Evolutionary conservation across 2,113 vertebrate species (phyloP).

Genomic region (Ellobius talpinus): DNA sequence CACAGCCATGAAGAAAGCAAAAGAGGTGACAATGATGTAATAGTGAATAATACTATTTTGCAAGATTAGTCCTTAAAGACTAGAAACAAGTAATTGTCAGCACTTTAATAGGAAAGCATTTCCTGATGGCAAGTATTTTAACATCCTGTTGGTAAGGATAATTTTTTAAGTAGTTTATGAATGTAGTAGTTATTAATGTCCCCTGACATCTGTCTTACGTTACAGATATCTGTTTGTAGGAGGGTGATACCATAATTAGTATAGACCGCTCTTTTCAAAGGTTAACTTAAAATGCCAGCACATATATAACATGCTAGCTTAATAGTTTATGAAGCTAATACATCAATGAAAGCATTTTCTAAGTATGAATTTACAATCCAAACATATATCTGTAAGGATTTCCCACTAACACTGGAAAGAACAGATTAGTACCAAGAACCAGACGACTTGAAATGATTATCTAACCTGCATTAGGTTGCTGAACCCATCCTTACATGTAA

Average conservation of each 20-base stretch:
- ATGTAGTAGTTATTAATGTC: constrained; percentile 3
- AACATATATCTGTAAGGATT: background rate
- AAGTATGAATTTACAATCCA: background rate
- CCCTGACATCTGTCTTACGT: background rate
- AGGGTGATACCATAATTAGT: background rate
- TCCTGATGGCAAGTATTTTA: background rate
- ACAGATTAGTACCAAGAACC: background rate
- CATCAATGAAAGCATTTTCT: background rate
- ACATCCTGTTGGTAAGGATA: background rate
- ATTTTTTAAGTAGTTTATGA: background rate
- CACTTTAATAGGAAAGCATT: background rate
- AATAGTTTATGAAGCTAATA: constrained; percentile 17
- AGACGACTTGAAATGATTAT: constrained; percentile 22
- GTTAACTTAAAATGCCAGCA: background rate
- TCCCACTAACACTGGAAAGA: background rate
- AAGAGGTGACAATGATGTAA: background rate
- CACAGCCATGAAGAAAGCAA: background rate
- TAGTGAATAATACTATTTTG: background rate
- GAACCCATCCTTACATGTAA: background rate
- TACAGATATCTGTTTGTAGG: background rate
- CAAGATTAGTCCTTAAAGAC: background rate
- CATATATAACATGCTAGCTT: background rate
- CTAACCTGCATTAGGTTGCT: background rate
- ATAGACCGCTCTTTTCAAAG: background rate
- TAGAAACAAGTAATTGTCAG: background rate